A percentile compares a stretch with the other conserved stretches of the same genome.
Evolutionary conservation across 2,797 vertebrate species (phyloP).

Genomic region (Pelobates cultripes): DNA sequence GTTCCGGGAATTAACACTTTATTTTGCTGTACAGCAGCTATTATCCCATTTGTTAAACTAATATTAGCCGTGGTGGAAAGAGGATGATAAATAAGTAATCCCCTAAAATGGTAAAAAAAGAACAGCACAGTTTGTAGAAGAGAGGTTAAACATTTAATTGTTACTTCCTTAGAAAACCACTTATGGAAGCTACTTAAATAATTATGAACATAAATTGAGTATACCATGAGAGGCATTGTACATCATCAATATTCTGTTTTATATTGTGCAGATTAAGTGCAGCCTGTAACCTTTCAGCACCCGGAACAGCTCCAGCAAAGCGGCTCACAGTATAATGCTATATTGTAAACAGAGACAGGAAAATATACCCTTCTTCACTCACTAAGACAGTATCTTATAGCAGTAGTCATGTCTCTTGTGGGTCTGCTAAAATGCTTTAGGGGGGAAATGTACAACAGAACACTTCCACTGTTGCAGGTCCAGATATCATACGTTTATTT

Average conservation of each 20-base stretch:
- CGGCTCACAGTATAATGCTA: no score
- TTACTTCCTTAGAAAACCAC: slow-evolving; percentile 33
- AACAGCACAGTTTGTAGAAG: background rate
- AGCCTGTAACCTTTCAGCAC: slow-evolving; percentile 25
- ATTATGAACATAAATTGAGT: slow-evolving; percentile 29
- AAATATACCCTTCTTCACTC: no score
- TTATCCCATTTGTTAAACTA: no score
- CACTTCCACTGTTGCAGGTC: no score
- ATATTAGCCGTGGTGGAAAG: background rate
- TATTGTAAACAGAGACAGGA: no score
- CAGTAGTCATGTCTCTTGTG: no score
- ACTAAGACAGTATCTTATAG: no score
- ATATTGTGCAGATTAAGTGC: slow-evolving; percentile 20
- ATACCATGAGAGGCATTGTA: slow-evolving; percentile 18
- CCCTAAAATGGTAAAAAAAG: background rate
- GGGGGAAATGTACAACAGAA: no score
- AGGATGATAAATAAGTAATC: background rate
- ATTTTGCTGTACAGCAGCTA: no score
- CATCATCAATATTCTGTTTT: slow-evolving; percentile 45
- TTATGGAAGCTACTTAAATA: slow-evolving; percentile 39
- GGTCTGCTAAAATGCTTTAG: no score
- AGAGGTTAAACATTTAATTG: background rate
- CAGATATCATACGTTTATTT: no score
- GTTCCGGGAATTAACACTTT: no score
- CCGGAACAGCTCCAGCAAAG: slow-evolving; percentile 8